phyloP scores from a whole-genome alignment of 64 coral and sea anemone species.

The Montipora cactus region DNA sequence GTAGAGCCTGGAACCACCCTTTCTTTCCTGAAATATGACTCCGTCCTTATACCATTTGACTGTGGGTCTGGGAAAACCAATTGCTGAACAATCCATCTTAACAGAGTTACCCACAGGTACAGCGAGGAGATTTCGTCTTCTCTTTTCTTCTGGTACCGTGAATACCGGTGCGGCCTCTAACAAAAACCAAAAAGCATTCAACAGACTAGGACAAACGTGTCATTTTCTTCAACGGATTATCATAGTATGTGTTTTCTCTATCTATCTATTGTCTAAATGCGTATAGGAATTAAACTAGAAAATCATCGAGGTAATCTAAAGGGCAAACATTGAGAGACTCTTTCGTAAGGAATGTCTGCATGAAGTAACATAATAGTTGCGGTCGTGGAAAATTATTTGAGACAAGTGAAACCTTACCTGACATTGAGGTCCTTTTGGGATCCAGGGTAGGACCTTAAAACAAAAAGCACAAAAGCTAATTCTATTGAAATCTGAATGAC shows the following conservation, averaged over 20 bases:
- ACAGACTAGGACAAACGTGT: background rate
- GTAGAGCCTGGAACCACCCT: background rate
- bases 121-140: slow-evolving; percentile 41
- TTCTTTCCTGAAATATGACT: slow-evolving; percentile 33
- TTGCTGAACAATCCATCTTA: slow-evolving; percentile 78
- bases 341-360: too few relatives aligned
- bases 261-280: too few relatives aligned
- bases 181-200: background rate
- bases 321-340: too few relatives aligned
- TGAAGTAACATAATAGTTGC: too few relatives aligned
- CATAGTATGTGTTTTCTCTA: too few relatives aligned
- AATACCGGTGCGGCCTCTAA: slow-evolving; percentile 61
- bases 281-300: too few relatives aligned
- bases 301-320: too few relatives aligned
- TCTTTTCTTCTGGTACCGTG: background rate
- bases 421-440: background rate
- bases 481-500: background rate
- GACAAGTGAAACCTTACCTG: background rate
- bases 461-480: background rate
- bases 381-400: background rate
- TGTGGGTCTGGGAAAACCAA: slow-evolving; percentile 63
- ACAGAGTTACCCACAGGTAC: slow-evolving; percentile 78
- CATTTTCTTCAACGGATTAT: too few relatives aligned
- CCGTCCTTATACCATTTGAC: slow-evolving; percentile 74
- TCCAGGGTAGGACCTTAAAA: slow-evolving; percentile 15